Percentiles rank a stretch among this genome's conserved stretches.
Evolutionary conservation across 2,797 vertebrate species (phyloP).

Genomic region (Aplochiton taeniatus): DNA sequence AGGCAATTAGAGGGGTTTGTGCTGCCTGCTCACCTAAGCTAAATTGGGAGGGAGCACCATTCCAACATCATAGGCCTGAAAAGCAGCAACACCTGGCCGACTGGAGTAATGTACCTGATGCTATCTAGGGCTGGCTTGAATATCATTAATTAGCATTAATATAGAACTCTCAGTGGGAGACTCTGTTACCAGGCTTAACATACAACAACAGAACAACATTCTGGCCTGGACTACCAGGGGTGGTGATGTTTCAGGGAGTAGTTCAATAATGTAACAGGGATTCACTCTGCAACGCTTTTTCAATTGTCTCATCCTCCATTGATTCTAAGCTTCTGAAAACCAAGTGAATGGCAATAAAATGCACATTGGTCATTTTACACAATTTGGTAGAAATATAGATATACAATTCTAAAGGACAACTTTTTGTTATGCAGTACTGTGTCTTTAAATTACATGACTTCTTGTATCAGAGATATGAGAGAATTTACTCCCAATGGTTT

Average conservation of each 20-base stretch:
- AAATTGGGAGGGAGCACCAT: constrained; percentile 36
- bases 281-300: neutral
- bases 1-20: constrained; percentile 59
- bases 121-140: too few species aligned
- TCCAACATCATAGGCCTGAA: constrained; percentile 44
- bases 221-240: neutral
- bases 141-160: too few species aligned
- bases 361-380: neutral
- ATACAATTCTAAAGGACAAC: too few species aligned
- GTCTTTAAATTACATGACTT: too few species aligned
- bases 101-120: constrained; percentile 13
- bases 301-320: too few species aligned
- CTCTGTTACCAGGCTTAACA: neutral
- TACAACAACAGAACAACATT: neutral
- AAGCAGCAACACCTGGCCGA: constrained; percentile 40
- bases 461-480: too few species aligned
- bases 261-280: neutral
- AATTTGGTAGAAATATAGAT: too few species aligned
- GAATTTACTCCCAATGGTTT: neutral
- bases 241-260: neutral
- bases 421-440: too few species aligned
- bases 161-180: neutral
- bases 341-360: neutral
- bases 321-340: neutral
- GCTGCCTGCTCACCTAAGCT: constrained; percentile 35